Evolutionary conservation across 2,113 vertebrate genomes (phyloP), one percentile per base, ranked within the genome.

Genomic region (Poecile atricapillus): DNA sequence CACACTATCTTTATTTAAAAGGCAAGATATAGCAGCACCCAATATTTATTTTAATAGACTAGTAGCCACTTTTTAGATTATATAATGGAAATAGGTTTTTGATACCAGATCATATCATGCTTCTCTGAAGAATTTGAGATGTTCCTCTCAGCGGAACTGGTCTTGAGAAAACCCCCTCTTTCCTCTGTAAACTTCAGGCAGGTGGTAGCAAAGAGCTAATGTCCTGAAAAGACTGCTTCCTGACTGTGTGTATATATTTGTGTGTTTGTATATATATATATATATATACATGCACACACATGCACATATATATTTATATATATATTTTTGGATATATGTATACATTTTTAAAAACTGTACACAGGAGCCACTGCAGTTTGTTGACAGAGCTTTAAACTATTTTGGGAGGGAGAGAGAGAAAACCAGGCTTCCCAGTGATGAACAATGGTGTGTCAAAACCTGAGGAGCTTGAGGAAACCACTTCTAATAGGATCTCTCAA

Each of bases 231-330:
- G 3, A 58, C 63, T 18, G 11, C 59, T 65, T 75, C 13, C 10
- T 65, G 15, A 19, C 25, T 25, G 3, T 68, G 22, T 19, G 5
- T 22, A 1, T 12, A 0, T 24, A 2, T 30, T 24, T 59, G 18
- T 35, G 13, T 9, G 4, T 55, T 4, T 4, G 7, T 53, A 4
- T 17, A 9, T 31, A 3, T 33, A 9, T 50, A 7, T 16, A 9
- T 50, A 7, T 17, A 4, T n/a, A 10, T 39, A 12, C 12, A 12
- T 39, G 39, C 39, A 39, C 39, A 39, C 39, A 39, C 39, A 39
- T 39, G 12, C 39, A 39, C 39, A 39, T 39, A 39, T 39, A 39
- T 39, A 39, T 39, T 39, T 39, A 39, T 24, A 4, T 14, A 13
- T 22, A 10, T 31, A 8, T 27, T 8, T 52, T 39, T 39, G 10